Conservation (phyloP, 2,888 invertebrate genomes). For the Taenaris catops region DNA sequence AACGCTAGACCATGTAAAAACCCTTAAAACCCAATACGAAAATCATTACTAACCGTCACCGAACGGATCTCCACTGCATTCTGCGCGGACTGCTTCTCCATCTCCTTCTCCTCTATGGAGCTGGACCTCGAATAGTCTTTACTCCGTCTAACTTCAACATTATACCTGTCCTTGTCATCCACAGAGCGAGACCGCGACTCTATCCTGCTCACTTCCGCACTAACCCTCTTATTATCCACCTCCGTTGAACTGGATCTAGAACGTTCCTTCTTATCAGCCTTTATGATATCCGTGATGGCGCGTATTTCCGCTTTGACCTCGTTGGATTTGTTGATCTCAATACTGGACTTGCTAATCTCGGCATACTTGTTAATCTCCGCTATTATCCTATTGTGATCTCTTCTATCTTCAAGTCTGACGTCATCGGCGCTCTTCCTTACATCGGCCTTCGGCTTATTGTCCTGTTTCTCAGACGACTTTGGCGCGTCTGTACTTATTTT, state of each 20-base stretch:
- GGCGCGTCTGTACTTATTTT: slow-evolving; percentile 12
- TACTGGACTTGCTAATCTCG: slow-evolving; percentile 24
- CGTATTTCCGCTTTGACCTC: slow-evolving; percentile 15
- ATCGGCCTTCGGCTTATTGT: slow-evolving; percentile 20
- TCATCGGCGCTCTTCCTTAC: slow-evolving; percentile 25
- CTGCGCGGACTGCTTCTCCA: slow-evolving; percentile 29
- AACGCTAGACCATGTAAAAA: too few species aligned
- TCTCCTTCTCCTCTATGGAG: slow-evolving; percentile 45
- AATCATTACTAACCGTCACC: slow-evolving; percentile 53
- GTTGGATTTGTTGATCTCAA: slow-evolving; percentile 12
- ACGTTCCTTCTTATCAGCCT: slow-evolving; percentile 23
- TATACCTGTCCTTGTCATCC: slow-evolving; percentile 31
- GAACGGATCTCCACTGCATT: slow-evolving; percentile 57
- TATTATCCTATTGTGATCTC: slow-evolving; percentile 11
- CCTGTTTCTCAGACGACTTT: slow-evolving; percentile 7
- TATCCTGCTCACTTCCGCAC: slow-evolving; percentile 31
- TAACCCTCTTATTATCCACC: slow-evolving; percentile 25
- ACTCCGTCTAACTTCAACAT: slow-evolving; percentile 27
- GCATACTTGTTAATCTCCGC: slow-evolving; percentile 23
- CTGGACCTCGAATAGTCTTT: slow-evolving; percentile 49
- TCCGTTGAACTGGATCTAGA: slow-evolving; percentile 22
- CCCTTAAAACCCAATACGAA: neutral
- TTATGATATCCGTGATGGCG: slow-evolving; percentile 17
- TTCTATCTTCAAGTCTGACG: slow-evolving; percentile 19
- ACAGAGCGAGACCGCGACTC: slow-evolving; percentile 30